Evolutionary conservation across 2,888 invertebrate species (phyloP).

Genomic region (Mimumesa dahlbomi): DNA sequence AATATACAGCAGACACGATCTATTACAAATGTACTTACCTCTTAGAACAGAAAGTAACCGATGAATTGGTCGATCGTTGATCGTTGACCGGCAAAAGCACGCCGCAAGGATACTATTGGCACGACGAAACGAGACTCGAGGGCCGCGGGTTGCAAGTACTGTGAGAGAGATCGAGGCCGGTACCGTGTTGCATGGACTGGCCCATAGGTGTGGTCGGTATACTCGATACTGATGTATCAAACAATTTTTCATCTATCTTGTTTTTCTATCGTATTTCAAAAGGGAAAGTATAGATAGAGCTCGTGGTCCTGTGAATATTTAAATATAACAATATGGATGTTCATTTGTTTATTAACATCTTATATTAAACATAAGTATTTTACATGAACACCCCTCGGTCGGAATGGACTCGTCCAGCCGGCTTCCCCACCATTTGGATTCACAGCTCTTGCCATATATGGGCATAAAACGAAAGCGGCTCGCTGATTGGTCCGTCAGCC

Average conservation of each 20-base stretch:
- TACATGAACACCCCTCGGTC: slow-evolving; percentile 55
- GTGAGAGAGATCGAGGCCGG: slow-evolving; percentile 74
- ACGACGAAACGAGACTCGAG: slow-evolving; percentile 66
- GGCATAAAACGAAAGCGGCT: slow-evolving; percentile 87
- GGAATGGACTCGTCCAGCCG: slow-evolving; percentile 78
- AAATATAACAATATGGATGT: too few relatives aligned
- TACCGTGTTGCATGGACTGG: slow-evolving; percentile 71
- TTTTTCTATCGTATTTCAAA: slow-evolving; percentile 15
- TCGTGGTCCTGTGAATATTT: too few relatives aligned
- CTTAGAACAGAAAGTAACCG: slow-evolving; percentile 47
- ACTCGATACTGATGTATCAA: slow-evolving; percentile 13
- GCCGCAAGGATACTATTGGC: slow-evolving; percentile 66
- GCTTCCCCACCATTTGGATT: slow-evolving; percentile 82
- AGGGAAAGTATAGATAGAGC: too few relatives aligned
- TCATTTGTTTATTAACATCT: slow-evolving; percentile 29
- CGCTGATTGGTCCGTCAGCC: slow-evolving; percentile 85
- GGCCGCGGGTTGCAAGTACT: slow-evolving; percentile 75
- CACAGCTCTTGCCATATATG: slow-evolving; percentile 90
- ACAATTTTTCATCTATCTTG: slow-evolving; percentile 8
- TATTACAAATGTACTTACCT: slow-evolving; percentile 55
- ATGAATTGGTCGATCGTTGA: slow-evolving; percentile 49
- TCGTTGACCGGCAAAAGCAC: slow-evolving; percentile 54
- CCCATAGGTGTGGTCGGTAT: slow-evolving; percentile 64
- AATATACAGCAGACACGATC: not conserved
- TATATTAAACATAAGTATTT: slow-evolving; percentile 19